A percentile compares a stretch with the other conserved stretches of the same genome.
Evolutionary conservation across 2,797 vertebrate species (phyloP).

Genomic region (Borostomias antarcticus): DNA sequence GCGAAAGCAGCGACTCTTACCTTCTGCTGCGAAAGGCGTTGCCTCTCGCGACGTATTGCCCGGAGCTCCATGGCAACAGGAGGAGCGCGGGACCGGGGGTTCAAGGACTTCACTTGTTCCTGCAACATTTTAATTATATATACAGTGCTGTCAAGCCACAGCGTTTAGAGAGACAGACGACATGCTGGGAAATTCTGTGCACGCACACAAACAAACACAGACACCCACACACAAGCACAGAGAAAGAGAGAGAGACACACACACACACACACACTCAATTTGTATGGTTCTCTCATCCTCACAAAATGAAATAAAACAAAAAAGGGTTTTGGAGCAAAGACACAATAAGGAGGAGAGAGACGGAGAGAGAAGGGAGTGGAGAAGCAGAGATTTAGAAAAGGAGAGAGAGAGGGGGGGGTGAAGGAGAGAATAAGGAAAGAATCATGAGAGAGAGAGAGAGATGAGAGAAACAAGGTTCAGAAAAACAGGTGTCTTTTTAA

Average conservation of each 20-base stretch:
- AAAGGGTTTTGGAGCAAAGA: too few species aligned
- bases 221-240: conserved; percentile 11
- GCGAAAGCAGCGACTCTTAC: conserved; percentile 31
- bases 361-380: conserved; percentile 1
- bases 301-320: conserved; percentile 49
- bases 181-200: conserved; percentile 34
- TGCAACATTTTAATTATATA: conserved; percentile 74
- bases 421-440: conserved; percentile 28
- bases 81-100: conserved; percentile 45
- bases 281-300: conserved; percentile 22
- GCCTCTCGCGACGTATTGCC: too few species aligned
- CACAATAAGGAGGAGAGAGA: conserved; percentile 16
- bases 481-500: background rate
- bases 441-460: conserved; percentile 40
- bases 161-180: conserved; percentile 62
- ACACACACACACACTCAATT: background rate
- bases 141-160: conserved; percentile 26
- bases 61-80: conserved; percentile 76
- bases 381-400: background rate
- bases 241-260: conserved; percentile 19
- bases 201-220: conserved; percentile 10
- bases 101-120: conserved; percentile 77
- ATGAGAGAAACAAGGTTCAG: conserved; percentile 44
- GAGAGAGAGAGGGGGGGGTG: conserved; percentile 14
- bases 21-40: conserved; percentile 52